Evolutionary conservation across 2,888 invertebrate genomes (phyloP).

Genomic region (Cheilosia soror): DNA sequence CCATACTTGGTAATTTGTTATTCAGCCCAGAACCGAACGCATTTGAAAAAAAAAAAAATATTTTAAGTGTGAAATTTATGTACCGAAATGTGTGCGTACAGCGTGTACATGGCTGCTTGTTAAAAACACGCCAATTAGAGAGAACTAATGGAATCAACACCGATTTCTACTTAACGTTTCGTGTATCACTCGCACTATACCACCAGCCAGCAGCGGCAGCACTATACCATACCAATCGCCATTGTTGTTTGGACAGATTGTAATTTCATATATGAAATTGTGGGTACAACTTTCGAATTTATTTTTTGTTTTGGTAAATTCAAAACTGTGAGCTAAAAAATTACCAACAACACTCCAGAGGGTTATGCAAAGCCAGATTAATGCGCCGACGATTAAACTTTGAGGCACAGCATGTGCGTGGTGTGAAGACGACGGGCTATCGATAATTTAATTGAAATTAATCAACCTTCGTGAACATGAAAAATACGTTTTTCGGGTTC

Average conservation of each 20-base stretch:
- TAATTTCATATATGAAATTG: constrained; percentile 34
- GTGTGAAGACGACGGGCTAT: constrained; percentile 39
- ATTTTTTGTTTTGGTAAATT: constrained; percentile 22
- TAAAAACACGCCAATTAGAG: constrained; percentile 58
- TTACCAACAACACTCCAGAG: constrained; percentile 11
- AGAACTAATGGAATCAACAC: constrained; percentile 51
- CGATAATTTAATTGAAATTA: constrained; percentile 60
- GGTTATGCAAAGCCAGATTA: constrained; percentile 32
- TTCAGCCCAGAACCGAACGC: constrained; percentile 50
- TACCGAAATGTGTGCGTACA: constrained; percentile 10
- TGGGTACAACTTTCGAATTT: constrained; percentile 56
- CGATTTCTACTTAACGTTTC: constrained; percentile 62
- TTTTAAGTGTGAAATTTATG: constrained; percentile 33
- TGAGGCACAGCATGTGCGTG: constrained; percentile 14
- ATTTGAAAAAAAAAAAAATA: constrained; percentile 18
- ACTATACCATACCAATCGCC: constrained; percentile 13
- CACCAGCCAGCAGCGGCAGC: neutral
- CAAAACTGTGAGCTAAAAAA: constrained; percentile 2
- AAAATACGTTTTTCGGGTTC: constrained; percentile 44
- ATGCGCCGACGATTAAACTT: constrained; percentile 14
- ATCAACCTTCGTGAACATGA: constrained; percentile 52
- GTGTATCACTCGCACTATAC: constrained; percentile 28
- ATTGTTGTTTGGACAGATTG: constrained; percentile 47
- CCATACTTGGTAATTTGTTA: constrained; percentile 27
- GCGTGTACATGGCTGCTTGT: constrained; percentile 6